These are phyloP conservation scores for Brienomyrus longianalis DNA, from an alignment of 2,113 vertebrate genomes.

Conservation along the genomic window DNA sequence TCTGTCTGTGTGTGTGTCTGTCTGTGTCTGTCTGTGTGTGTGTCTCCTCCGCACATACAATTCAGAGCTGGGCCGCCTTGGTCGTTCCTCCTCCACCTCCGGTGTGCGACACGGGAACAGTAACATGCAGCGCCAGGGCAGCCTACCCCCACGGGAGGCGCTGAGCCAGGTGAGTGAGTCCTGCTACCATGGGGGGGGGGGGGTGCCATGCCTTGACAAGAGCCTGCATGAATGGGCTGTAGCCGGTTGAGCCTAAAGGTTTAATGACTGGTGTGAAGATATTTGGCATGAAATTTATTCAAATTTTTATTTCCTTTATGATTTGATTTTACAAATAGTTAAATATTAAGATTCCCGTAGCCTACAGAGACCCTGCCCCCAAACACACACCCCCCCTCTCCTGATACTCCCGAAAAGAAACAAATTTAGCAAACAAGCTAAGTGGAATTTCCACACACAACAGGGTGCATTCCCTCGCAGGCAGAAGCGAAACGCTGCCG, in stretches of 20 bases:
- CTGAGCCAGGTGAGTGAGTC: slow-evolving; percentile 63
- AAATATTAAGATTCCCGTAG: not conserved
- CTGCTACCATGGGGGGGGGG: not conserved
- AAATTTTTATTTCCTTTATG: not conserved
- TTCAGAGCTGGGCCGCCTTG: slow-evolving; percentile 79
- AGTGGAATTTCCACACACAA: not conserved
- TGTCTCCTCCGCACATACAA: not conserved
- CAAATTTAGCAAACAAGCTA: not conserved
- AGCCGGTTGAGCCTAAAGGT: not conserved
- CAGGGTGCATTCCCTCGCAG: not conserved
- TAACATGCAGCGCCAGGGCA: slow-evolving; percentile 75
- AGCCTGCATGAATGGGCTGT: not conserved
- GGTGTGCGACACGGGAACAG: slow-evolving; percentile 73
- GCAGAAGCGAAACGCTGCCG: slow-evolving; percentile 10
- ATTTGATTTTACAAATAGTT: not conserved
- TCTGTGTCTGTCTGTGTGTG: not conserved
- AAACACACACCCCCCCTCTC: not conserved
- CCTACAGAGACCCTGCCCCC: not conserved
- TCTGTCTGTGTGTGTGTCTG: not conserved
- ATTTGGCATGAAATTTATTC: not conserved
- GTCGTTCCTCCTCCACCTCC: slow-evolving; percentile 81
- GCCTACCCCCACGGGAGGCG: slow-evolving; percentile 69
- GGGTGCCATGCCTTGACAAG: not conserved
- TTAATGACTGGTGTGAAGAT: not conserved
- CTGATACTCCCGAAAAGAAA: not conserved